Percentiles rank a stretch among this genome's conserved stretches.
These are phyloP conservation scores for Sebastes fasciatus DNA, from an alignment of 2,113 vertebrate species.

Conservation along the genomic window DNA sequence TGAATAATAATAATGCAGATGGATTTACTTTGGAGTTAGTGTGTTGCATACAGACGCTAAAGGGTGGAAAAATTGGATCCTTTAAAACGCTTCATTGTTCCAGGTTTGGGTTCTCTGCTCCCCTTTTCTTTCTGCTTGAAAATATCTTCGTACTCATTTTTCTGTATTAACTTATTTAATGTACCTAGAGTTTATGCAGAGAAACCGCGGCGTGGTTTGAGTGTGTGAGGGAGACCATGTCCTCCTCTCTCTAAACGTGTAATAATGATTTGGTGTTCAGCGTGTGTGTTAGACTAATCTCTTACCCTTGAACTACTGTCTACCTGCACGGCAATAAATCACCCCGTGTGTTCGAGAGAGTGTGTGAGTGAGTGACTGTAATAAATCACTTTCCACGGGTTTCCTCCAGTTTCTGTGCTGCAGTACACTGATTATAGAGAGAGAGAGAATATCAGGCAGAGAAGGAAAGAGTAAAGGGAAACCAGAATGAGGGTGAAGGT, in stretches of 20 bases:
- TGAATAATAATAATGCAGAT: too few relatives aligned
- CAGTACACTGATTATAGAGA: conserved; percentile 51
- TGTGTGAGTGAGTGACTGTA: conserved; percentile 52
- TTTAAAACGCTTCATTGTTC: neutral
- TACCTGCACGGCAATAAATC: conserved; percentile 67
- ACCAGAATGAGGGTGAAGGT: neutral
- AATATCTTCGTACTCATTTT: neutral
- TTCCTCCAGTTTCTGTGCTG: conserved; percentile 44
- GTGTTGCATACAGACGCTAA: too few relatives aligned
- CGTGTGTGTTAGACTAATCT: conserved; percentile 56
- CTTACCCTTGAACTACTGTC: conserved; percentile 67
- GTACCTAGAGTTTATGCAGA: neutral
- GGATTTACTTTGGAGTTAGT: too few relatives aligned
- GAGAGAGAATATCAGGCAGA: neutral
- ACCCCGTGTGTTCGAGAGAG: conserved; percentile 31
- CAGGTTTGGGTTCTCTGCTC: too few relatives aligned
- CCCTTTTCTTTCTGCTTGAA: neutral
- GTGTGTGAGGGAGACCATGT: conserved; percentile 9
- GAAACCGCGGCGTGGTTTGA: neutral
- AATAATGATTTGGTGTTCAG: conserved; percentile 66
- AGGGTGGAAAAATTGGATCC: neutral
- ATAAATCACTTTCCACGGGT: conserved; percentile 68
- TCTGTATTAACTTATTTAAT: neutral
- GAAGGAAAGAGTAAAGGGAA: neutral
- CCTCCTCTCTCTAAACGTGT: conserved; percentile 48